Evolutionary conservation across 2,113 vertebrate genomes (phyloP).

Genomic region (Calidris pugnax): DNA sequence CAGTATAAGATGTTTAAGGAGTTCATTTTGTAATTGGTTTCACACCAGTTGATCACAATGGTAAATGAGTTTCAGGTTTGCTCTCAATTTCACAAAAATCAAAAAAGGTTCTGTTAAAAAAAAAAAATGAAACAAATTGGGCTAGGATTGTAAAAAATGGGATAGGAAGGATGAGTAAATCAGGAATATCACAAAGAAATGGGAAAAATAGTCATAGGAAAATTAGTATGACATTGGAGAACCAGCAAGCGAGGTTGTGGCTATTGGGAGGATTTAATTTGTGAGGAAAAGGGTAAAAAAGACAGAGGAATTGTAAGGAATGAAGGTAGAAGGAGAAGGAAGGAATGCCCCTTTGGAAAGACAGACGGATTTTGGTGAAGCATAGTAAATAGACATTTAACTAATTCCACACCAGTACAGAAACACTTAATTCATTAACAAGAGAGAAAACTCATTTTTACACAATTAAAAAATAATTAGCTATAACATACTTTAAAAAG

Average conservation of each 20-base stretch:
- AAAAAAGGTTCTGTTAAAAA: conserved; percentile 45
- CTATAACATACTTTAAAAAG: background rate
- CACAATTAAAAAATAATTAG: background rate
- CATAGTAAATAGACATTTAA: conserved; percentile 34
- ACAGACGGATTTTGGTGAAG: conserved; percentile 7
- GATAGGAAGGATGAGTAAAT: conserved; percentile 45
- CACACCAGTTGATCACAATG: conserved; percentile 72
- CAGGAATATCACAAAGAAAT: conserved; percentile 44
- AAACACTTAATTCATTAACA: conserved; percentile 40
- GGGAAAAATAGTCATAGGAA: conserved; percentile 57
- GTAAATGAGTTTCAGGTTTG: conserved; percentile 80
- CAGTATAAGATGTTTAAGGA: conserved; percentile 22
- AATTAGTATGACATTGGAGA: conserved; percentile 73
- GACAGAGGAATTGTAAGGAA: conserved; percentile 68
- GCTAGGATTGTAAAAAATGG: conserved; percentile 26
- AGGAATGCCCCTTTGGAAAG: conserved; percentile 79
- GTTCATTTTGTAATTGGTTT: conserved; percentile 48
- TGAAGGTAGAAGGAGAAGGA: conserved; percentile 85
- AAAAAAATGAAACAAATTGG: conserved; percentile 26
- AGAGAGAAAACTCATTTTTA: background rate
- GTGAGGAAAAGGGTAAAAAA: conserved; percentile 69
- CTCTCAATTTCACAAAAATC: conserved; percentile 65
- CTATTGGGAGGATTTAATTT: conserved; percentile 56
- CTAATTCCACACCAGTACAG: conserved; percentile 39
- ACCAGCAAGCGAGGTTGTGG: conserved; percentile 60